These are phyloP conservation scores for Listronotus bonariensis DNA, from an alignment of 1,140 invertebrate genomes.

Conservation along the genomic window DNA sequence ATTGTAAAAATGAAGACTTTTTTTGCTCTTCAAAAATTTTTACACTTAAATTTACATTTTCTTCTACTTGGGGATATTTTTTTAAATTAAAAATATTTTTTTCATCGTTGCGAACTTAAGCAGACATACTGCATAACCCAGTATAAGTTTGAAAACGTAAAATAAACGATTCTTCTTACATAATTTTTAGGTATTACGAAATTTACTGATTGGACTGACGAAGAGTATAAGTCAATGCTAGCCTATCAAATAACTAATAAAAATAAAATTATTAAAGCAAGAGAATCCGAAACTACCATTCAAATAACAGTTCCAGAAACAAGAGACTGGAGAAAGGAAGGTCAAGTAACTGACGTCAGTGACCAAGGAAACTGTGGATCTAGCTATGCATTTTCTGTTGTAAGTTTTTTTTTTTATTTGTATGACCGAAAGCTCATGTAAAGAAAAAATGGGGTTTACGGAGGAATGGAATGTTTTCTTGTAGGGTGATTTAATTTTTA, in stretches of 20 bases:
- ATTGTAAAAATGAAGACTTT: no score
- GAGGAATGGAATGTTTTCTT: no score
- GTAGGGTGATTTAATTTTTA: no score
- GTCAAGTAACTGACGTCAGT: conserved; percentile 87
- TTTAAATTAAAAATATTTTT: no score
- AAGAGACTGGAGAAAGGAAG: conserved; percentile 85
- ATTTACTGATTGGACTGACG: conserved; percentile 18
- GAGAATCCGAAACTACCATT: neutral
- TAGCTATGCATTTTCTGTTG: conserved; percentile 68
- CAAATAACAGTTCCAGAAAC: conserved; percentile 62
- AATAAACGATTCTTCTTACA: no score
- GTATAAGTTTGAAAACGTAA: no score
- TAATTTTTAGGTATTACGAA: conserved; percentile 1
- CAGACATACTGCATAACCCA: no score
- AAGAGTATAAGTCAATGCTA: conserved; percentile 5
- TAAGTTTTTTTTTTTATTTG: neutral
- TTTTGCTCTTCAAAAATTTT: no score
- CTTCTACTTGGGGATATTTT: no score
- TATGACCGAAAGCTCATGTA: neutral
- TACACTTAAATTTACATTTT: no score
- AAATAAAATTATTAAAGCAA: neutral
- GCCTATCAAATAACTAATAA: neutral
- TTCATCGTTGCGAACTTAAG: no score
- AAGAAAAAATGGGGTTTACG: no score
- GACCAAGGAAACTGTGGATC: conserved; percentile 92